Evolutionary conservation across 2,797 vertebrate genomes (phyloP).

Genomic region (Erethizon dorsatum): DNA sequence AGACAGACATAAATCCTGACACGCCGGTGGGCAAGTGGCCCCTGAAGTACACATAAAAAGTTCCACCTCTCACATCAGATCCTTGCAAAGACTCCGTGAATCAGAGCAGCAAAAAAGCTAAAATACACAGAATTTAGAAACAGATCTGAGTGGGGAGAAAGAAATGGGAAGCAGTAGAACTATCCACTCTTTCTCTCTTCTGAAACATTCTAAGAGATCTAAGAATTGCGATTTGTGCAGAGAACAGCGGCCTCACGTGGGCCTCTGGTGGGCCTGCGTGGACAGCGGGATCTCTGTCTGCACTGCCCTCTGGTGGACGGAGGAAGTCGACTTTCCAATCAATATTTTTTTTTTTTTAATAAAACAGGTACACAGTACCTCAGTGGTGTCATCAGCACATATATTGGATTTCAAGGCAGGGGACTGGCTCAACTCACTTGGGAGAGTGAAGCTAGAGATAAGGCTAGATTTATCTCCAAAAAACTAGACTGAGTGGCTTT

Average conservation of each 20-base stretch:
- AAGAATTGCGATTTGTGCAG: not conserved
- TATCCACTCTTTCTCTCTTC: not conserved
- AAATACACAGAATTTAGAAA: not conserved
- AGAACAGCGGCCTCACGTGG: constrained; percentile 73
- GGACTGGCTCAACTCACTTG: not conserved
- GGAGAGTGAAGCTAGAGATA: not conserved
- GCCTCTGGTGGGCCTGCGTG: fast-evolving
- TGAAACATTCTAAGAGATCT: not conserved
- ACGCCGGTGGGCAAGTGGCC: not conserved
- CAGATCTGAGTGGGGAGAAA: not conserved
- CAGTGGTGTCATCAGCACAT: not conserved
- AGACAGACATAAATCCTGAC: not conserved
- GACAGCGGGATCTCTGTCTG: not conserved
- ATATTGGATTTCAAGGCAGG: not conserved
- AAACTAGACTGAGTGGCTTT: not conserved
- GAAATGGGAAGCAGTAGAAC: not conserved
- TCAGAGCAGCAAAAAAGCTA: not conserved
- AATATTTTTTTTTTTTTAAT: not conserved
- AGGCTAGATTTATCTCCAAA: not conserved
- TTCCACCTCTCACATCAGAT: not conserved
- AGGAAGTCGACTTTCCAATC: not conserved
- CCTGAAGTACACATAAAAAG: not conserved
- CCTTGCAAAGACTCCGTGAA: not conserved
- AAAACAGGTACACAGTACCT: not conserved
- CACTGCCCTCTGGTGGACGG: constrained; percentile 74